phyloP scores from a whole-genome alignment of 1,140 invertebrate species.

The Matsumurasca onukii region DNA sequence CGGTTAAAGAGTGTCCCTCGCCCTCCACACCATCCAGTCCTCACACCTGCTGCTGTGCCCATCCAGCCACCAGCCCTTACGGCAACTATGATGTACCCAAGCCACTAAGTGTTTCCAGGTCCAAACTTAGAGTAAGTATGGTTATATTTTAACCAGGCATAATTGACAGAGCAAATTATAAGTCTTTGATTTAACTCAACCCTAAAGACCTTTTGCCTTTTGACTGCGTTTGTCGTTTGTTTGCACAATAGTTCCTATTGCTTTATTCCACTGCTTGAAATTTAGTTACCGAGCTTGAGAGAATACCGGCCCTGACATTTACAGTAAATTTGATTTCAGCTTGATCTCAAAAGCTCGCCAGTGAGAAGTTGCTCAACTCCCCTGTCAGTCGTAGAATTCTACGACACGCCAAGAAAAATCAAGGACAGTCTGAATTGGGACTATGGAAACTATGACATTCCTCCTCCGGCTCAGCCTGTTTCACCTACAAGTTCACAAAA shows the following conservation, averaged over 20 bases:
- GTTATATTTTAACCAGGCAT: background rate
- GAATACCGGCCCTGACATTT: no score
- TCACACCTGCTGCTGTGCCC: slow-evolving; percentile 34
- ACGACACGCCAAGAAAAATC: slow-evolving; percentile 74
- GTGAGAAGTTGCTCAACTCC: background rate
- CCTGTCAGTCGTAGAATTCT: slow-evolving; percentile 44
- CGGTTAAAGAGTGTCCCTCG: background rate
- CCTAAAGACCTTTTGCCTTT: no score
- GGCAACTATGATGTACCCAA: slow-evolving; percentile 80
- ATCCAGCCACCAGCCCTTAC: slow-evolving; percentile 49
- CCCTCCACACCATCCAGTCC: slow-evolving; percentile 24
- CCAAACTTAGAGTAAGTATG: background rate
- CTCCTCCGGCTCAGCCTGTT: slow-evolving; percentile 42
- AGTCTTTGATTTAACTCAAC: no score
- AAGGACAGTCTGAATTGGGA: slow-evolving; percentile 62
- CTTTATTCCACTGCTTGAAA: no score
- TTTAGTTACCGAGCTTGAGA: no score
- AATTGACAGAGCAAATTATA: background rate
- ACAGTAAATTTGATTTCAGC: background rate
- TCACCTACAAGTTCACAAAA: background rate
- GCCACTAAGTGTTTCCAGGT: slow-evolving; percentile 10
- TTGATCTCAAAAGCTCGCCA: background rate
- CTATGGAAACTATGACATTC: slow-evolving; percentile 59
- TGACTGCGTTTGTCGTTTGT: no score
- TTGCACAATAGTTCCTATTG: no score